Evolutionary conservation across 2,797 vertebrate species (phyloP).

Genomic region (Nyctibius grandis): DNA sequence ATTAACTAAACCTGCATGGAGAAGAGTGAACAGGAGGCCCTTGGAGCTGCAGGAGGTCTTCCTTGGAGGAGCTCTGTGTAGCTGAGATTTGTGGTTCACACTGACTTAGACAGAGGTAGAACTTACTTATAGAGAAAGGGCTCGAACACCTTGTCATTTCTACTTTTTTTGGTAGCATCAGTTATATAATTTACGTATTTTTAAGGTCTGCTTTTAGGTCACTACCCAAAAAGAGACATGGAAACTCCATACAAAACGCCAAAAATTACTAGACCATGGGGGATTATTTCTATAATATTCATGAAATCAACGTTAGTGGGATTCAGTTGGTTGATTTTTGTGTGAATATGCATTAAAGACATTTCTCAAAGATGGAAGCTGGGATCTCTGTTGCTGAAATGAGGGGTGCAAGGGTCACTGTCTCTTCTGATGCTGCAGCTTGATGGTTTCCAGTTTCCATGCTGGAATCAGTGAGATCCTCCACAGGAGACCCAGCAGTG

Average conservation of each 20-base stretch:
- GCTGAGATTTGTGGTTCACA: not conserved
- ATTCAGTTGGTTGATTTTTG: not conserved
- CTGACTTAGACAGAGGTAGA: not conserved
- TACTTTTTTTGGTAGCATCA: not conserved
- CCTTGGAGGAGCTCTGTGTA: not conserved
- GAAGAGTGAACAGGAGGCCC: not conserved
- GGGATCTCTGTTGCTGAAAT: not conserved
- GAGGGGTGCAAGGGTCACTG: not conserved
- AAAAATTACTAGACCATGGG: not conserved
- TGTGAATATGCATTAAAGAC: not conserved
- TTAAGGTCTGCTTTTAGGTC: not conserved
- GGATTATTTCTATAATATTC: not conserved
- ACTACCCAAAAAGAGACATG: not conserved
- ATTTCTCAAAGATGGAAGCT: not conserved
- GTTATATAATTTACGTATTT: not conserved
- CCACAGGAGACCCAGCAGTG: not conserved
- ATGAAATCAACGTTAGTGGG: not conserved
- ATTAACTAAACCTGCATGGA: not conserved
- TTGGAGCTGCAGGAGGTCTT: not conserved
- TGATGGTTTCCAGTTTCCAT: not conserved
- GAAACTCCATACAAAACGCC: not conserved
- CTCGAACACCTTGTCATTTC: not conserved
- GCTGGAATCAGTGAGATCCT: not conserved
- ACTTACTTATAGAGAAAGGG: not conserved
- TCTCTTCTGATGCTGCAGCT: not conserved